Evolutionary conservation across 2,797 vertebrate species (phyloP).

Genomic region (Semaprochilodus insignis): DNA sequence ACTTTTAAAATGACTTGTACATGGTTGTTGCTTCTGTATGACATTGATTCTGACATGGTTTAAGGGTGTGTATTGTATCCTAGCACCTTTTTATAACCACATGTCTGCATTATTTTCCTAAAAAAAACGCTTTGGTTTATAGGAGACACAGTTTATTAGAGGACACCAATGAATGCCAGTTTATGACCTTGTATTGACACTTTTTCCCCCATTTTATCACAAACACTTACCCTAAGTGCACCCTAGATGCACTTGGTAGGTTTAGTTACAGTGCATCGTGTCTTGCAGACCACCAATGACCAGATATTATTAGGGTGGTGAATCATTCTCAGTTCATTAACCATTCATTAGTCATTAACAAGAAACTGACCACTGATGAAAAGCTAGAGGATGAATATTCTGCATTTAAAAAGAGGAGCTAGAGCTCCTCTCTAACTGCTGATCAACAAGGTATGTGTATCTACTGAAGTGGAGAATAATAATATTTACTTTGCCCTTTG

Average conservation of each 20-base stretch:
- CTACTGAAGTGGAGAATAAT: background rate
- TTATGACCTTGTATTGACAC: background rate
- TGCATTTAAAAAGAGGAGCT: background rate
- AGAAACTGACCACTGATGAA: no score
- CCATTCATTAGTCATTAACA: no score
- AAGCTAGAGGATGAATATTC: background rate
- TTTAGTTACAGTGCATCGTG: no score
- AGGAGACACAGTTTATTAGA: background rate
- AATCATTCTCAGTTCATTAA: background rate
- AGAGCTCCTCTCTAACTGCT: background rate
- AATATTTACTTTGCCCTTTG: background rate
- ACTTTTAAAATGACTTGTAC: background rate
- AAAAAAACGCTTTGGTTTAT: background rate
- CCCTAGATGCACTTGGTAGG: background rate
- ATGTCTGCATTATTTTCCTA: background rate
- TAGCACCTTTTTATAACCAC: no score
- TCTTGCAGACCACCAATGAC: background rate
- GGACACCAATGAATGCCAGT: background rate
- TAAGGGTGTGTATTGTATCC: no score
- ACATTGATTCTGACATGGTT: background rate
- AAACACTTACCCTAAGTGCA: background rate
- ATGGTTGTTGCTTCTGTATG: background rate
- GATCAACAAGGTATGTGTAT: background rate
- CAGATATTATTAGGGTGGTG: background rate
- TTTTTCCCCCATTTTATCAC: background rate